Evolutionary conservation across 2,113 vertebrate species (phyloP), one percentile per base, ranked within the genome.

Genomic region (Chauna torquata): DNA sequence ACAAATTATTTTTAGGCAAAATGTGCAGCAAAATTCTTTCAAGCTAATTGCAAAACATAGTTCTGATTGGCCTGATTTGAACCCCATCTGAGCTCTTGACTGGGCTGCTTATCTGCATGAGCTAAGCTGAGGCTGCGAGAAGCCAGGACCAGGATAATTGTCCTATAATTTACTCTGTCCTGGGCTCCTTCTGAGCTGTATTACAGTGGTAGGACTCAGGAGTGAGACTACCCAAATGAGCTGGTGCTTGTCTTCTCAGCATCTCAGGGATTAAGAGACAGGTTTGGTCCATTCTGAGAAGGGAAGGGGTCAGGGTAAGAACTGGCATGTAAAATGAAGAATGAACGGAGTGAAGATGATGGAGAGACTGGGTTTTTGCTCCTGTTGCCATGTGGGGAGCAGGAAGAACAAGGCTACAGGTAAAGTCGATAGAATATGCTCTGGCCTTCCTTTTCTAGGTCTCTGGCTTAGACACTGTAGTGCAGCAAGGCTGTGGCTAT

Each of bases 1-100:
- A 45, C 81, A 88, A 77, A 87, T 95, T 97, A 97, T 97, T 97
- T 97, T 97, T 97, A 97, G 97, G 91, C 84, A 88, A 92, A 94
- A 94, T 92, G 83, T 62, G 75, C 88, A 44, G 91, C 86, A 95
- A 87, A 95, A 77, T 91, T 90, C 20, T 96, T 86, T 15, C 42
- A 71, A 54, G 78, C 70, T 97, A 94, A 97, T 96, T 88, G 93
- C 78, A 95, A 89, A 82, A 70, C 80, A 78, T 62, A 66, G 66
- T 50, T 85, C 44, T 69, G 91, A 70, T 89, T 91, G 91, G 62
- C 94, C 96, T 95, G 86, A 74, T 66, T 50, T 97, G 94, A 97
- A 94, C 91, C 62, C 76, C 57, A 87, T 57, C 50, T 80, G 68
- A 71, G 40, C 45, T 12, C 28, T 19, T 49, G 49, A 50, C 61